A percentile compares a stretch with the other conserved stretches of the same genome.
Conservation (phyloP, 2,113 vertebrate species). For the Siphamia tubifer region DNA sequence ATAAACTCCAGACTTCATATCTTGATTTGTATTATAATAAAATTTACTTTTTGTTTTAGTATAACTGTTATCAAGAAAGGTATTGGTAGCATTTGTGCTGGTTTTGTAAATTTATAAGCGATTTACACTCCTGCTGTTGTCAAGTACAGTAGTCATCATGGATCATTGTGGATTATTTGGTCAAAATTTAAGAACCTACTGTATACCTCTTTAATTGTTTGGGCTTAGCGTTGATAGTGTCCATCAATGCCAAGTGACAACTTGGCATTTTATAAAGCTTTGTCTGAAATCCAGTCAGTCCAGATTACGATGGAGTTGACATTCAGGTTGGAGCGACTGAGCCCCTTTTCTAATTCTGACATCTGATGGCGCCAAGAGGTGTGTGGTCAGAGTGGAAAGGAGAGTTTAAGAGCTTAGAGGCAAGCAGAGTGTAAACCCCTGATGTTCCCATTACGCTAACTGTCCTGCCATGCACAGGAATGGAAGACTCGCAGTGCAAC, state of each 20-base stretch:
- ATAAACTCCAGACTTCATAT: too few species aligned
- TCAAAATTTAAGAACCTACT: background rate
- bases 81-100: too few species aligned
- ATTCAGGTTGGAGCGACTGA: slow-evolving; percentile 34
- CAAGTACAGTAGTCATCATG: too few species aligned
- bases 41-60: too few species aligned
- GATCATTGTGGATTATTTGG: background rate
- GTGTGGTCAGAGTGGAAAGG: slow-evolving; percentile 31
- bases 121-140: too few species aligned
- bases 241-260: background rate
- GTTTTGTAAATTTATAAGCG: too few species aligned
- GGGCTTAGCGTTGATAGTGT: background rate
- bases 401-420: slow-evolving; percentile 57
- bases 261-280: slow-evolving; percentile 23
- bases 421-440: slow-evolving; percentile 10
- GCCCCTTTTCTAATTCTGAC: slow-evolving; percentile 59
- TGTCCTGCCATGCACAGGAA: slow-evolving; percentile 53
- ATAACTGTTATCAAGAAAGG: too few species aligned
- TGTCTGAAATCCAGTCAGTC: slow-evolving; percentile 49
- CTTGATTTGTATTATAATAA: too few species aligned
- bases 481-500: slow-evolving; percentile 46
- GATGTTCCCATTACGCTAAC: slow-evolving; percentile 40
- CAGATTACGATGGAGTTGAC: slow-evolving; percentile 35
- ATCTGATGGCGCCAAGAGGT: slow-evolving; percentile 44
- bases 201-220: background rate